phyloP scores from a whole-genome alignment of 2,888 invertebrate genomes.

The Ornithoptera priamus region DNA sequence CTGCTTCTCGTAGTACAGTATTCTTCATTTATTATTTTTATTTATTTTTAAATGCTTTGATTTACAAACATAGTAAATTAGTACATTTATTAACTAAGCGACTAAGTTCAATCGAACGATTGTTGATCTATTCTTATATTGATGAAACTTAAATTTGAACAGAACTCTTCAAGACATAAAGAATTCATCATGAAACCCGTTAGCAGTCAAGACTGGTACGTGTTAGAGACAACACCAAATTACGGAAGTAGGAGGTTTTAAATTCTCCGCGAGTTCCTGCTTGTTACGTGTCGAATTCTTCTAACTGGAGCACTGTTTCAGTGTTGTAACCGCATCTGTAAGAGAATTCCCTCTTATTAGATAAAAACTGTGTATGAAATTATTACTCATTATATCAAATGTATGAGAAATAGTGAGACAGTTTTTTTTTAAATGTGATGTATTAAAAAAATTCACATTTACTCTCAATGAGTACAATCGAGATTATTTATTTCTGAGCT shows the following conservation, averaged over 20 bases:
- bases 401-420: background rate
- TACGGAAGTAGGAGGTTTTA: constrained; percentile 17
- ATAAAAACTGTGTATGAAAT: constrained; percentile 39
- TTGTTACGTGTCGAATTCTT: constrained; percentile 26
- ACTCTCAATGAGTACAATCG: too few relatives aligned
- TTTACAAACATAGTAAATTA: too few relatives aligned
- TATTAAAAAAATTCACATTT: background rate
- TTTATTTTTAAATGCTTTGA: too few relatives aligned
- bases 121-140: too few relatives aligned
- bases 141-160: background rate
- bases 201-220: constrained; percentile 21
- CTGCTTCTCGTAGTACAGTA: too few relatives aligned
- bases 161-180: constrained; percentile 7
- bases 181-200: constrained; percentile 18
- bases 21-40: too few relatives aligned
- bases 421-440: background rate
- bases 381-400: background rate
- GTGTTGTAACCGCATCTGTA: constrained; percentile 39
- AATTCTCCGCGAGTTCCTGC: constrained; percentile 20
- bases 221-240: constrained; percentile 19
- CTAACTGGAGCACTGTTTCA: constrained; percentile 14
- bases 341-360: constrained; percentile 36
- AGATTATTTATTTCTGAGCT: too few relatives aligned
- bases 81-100: too few relatives aligned
- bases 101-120: too few relatives aligned